A percentile compares a stretch with the other conserved stretches of the same genome.
phyloP scores from a whole-genome alignment of 1,140 invertebrate species.

The Papilio helenus region DNA sequence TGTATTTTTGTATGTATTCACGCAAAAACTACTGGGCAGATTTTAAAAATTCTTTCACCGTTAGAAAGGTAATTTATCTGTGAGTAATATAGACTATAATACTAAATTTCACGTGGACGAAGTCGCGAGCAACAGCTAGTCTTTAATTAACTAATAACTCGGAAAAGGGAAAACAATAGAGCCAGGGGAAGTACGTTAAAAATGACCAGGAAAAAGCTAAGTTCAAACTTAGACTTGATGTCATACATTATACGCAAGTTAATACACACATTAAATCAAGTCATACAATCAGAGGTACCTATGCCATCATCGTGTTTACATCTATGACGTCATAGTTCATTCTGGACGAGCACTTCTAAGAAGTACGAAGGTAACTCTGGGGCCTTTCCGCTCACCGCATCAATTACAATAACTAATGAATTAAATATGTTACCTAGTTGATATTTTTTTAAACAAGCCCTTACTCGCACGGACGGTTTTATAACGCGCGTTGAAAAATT shows the following conservation, averaged over 20 bases:
- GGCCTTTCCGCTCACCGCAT: constrained; percentile 24
- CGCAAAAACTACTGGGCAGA: too few species aligned
- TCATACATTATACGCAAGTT: not conserved
- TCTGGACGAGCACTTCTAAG: not conserved
- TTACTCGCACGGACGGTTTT: too few species aligned
- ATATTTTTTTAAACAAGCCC: not conserved
- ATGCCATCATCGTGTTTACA: constrained; percentile 1
- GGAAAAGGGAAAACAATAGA: too few species aligned
- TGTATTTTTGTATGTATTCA: too few species aligned
- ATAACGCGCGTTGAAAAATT: too few species aligned
- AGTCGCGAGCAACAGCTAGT: too few species aligned
- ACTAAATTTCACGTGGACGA: too few species aligned
- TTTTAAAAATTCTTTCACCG: too few species aligned
- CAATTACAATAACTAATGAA: constrained; percentile 10
- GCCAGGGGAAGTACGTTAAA: too few species aligned
- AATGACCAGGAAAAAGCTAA: not conserved
- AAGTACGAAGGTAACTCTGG: constrained; percentile 21
- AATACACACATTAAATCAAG: not conserved
- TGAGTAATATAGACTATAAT: too few species aligned
- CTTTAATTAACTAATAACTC: too few species aligned
- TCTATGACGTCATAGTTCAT: not conserved
- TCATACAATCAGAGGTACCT: not conserved
- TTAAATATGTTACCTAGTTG: constrained; percentile 3
- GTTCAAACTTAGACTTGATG: not conserved
- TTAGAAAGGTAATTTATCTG: too few species aligned